Evolutionary conservation across 2,888 invertebrate genomes (phyloP).

Genomic region (Mesopsocus fuscifrons): DNA sequence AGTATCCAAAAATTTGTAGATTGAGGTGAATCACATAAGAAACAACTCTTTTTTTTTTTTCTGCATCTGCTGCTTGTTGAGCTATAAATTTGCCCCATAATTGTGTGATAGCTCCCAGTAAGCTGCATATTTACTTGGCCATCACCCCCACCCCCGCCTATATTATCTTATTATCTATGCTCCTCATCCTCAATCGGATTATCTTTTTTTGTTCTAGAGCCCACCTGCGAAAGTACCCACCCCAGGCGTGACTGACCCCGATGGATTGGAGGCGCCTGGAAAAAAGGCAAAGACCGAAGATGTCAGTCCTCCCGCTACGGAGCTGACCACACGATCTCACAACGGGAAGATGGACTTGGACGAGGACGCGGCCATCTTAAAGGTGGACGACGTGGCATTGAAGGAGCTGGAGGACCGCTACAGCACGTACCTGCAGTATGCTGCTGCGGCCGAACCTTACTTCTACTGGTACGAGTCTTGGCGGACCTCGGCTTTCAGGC

Average conservation of each 20-base stretch:
- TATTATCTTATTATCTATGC: too few species aligned
- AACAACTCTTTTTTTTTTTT: too few species aligned
- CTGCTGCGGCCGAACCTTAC: slow-evolving; percentile 1
- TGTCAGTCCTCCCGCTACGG: slow-evolving; percentile 13
- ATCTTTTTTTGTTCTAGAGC: not conserved
- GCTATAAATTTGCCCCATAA: too few species aligned
- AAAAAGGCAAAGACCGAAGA: slow-evolving; percentile 17
- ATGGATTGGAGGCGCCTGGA: slow-evolving; percentile 14
- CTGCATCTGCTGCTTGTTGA: too few species aligned
- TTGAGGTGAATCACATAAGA: too few species aligned
- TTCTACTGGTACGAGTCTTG: slow-evolving; percentile 8
- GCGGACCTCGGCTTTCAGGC: slow-evolving; percentile 37
- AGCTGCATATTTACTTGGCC: too few species aligned
- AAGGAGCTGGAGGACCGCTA: not conserved
- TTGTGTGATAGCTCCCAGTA: too few species aligned
- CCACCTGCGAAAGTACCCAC: not conserved
- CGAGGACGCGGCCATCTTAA: not conserved
- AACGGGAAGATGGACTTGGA: slow-evolving; percentile 2
- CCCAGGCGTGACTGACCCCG: slow-evolving; percentile 10
- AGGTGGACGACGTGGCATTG: not conserved
- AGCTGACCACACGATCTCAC: slow-evolving; percentile 6
- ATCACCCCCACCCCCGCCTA: too few species aligned
- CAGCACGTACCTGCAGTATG: not conserved
- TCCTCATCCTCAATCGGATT: too few species aligned
- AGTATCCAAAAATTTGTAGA: too few species aligned